phyloP scores from a whole-genome alignment of 2,797 vertebrate genomes.

The Pagetopsis macropterus region DNA sequence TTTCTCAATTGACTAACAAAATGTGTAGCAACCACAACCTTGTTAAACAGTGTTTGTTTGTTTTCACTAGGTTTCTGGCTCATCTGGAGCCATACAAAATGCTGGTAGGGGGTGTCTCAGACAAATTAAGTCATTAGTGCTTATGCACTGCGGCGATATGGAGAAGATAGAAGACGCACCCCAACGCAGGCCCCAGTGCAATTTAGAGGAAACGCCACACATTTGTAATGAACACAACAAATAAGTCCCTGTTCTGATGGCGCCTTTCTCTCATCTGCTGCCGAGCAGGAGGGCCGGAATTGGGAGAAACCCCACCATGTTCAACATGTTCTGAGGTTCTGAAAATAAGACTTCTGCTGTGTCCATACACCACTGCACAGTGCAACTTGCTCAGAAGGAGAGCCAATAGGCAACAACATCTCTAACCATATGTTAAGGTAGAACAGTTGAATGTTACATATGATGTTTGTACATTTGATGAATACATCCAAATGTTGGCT shows the following conservation, averaged over 20 bases:
- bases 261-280: constrained; percentile 76
- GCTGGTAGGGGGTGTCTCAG: constrained; percentile 71
- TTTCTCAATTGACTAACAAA: constrained; percentile 4
- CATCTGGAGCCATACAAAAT: constrained; percentile 69
- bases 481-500: not conserved
- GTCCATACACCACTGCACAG: constrained; percentile 18
- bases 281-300: constrained; percentile 70
- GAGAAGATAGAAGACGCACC: constrained; percentile 66
- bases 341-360: constrained; percentile 56
- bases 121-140: constrained; percentile 82
- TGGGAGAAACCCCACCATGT: constrained; percentile 54
- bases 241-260: constrained; percentile 68
- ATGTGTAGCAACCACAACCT: not conserved
- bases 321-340: constrained; percentile 37
- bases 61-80: constrained; percentile 62
- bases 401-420: constrained; percentile 11
- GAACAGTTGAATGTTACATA: not conserved
- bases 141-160: constrained; percentile 75
- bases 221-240: constrained; percentile 78
- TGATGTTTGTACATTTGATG: not conserved
- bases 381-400: constrained; percentile 27
- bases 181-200: constrained; percentile 53
- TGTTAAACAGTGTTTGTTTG: constrained; percentile 38
- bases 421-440: not conserved
- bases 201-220: constrained; percentile 69